Evolutionary conservation across 2,888 invertebrate genomes (phyloP), one percentile per base, ranked within the genome.

Genomic region (Anorthoa munda): DNA sequence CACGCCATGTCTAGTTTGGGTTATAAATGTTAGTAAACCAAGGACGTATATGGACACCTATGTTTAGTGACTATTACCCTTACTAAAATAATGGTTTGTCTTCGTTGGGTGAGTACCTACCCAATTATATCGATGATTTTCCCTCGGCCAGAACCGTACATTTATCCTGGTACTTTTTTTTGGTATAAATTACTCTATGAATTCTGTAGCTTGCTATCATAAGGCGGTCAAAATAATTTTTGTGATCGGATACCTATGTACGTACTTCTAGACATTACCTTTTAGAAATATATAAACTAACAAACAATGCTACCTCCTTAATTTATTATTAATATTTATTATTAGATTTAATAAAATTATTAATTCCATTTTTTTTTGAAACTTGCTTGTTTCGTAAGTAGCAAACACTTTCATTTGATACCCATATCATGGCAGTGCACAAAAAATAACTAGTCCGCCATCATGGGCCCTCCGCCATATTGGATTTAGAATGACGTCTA

Each of bases 21-120:
- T 75, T 72, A 39, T 55, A 71, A 61, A 71, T 78, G 11, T 45
- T 18, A 55, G 48, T 55, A 55, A 56, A 51, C 11, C 64, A 80
- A 67, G 73, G 60, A 17, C 63, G 50, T 66, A 46, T 31, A 46
- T 31, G 12, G 4, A 21, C 23, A 58, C 13, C 11, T 59, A 39
- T 7, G 13, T 39, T 9, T 39, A 39, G 39, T 13, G 21, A 21
- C 12, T 5, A 53, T 1, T 12, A 21, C 21, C 12, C n/a, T 21
- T 3, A 12, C 11, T 12, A 21, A 21, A 2, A 21, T 53, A 4
- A 53, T 21, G 13, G 11, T 53, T 21, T 21, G 53, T 4, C 4
- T 21, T 39, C 0, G 9, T 39, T 1, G 39, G 9, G 39, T 2
- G 2, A 5, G 31, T 31, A 12, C 18, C 7, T n/a, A 51, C 51